Conservation (phyloP, 2,888 invertebrate genomes). For the Thecocarcelia acutangulata region DNA sequence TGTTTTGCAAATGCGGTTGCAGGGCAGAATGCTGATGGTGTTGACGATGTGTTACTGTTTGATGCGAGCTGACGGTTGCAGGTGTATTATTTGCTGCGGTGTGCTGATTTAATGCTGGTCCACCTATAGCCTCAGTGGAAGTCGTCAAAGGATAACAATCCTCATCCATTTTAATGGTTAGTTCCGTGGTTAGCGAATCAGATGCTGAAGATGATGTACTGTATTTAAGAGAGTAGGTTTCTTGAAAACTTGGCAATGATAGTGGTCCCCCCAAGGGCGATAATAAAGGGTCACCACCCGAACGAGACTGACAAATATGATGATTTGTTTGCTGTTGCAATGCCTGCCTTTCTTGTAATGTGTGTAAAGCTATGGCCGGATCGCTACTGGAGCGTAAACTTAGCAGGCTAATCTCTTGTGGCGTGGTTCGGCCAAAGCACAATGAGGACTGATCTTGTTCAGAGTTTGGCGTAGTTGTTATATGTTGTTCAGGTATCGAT, state of each 20-base stretch:
- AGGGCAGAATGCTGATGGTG: conserved; percentile 71
- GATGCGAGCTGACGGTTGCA: conserved; percentile 53
- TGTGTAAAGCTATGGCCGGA: conserved; percentile 80
- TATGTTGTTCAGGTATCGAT: conserved; percentile 79
- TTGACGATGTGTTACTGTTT: conserved; percentile 69
- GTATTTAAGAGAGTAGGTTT: conserved; percentile 91
- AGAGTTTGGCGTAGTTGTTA: conserved; percentile 71
- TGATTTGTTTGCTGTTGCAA: conserved; percentile 72
- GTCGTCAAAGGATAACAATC: conserved; percentile 86
- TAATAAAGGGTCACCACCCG: conserved; percentile 71
- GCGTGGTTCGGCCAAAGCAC: conserved; percentile 76
- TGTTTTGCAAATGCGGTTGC: conserved; percentile 67
- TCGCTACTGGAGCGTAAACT: conserved; percentile 81
- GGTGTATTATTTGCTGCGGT: conserved; percentile 23
- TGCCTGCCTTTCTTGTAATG: conserved; percentile 73
- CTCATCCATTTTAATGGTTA: conserved; percentile 92
- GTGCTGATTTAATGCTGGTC: conserved; percentile 70
- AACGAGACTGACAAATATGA: conserved; percentile 59
- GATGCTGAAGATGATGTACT: conserved; percentile 82
- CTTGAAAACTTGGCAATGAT: conserved; percentile 91
- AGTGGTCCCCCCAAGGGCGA: conserved; percentile 76
- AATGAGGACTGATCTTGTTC: conserved; percentile 76
- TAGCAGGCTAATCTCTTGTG: conserved; percentile 77
- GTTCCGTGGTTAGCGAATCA: conserved; percentile 79
- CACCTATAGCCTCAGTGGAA: conserved; percentile 65